Base-by-base conservation (phyloP, 2,888 invertebrate species). In the Metallyticus violacea region DNA sequence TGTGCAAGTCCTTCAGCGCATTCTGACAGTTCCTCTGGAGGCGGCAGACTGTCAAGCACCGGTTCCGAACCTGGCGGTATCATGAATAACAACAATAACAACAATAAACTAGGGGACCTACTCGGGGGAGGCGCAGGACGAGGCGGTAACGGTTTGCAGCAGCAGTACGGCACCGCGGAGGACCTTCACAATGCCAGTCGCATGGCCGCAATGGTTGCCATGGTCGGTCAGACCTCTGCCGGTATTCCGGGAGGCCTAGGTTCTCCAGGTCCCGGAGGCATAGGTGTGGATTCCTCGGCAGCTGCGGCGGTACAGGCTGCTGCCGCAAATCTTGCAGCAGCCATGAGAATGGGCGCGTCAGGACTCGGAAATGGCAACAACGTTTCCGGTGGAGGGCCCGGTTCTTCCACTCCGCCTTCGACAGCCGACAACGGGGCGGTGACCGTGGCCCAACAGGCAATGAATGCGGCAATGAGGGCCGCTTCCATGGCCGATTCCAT, bases 1-100 rank as follows among this genome's bases (percentile, higher is more conserved):
- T 95, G 97, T 89, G 96, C 96, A 25, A 97, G 97, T 81, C 97
- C 97, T 1, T 97, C 97, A 77, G 96, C 96, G 26, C 97, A 97
- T 91, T 97, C 97, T 81, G 97, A 97, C 92, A 96, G 96, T 90
- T 97, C 97, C 28, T 97, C 90, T 27, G 90, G 97, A 40, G 94
- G 94, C 88, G 97, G 96, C 90, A 94, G 96, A 86, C 93, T 97
- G 6, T 96, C 97, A 7, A 96, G 97, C 78, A 89, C 90, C 27
- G 89, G 89, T 7, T 89, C 89, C 28, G 89, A 89, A 88, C 90
- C 88, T 78, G 89, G 87, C 79, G 88, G 87, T 62, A 87, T 87
- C 87, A 86, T 84, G 86, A 88, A 88, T 85, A 89, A 88, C 86
- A 89, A 88, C 86, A 88, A 87, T 40, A 88, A 87, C 81, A 88